Conservation (phyloP, 2,888 invertebrate genomes). For the Mythimna lalbum region DNA sequence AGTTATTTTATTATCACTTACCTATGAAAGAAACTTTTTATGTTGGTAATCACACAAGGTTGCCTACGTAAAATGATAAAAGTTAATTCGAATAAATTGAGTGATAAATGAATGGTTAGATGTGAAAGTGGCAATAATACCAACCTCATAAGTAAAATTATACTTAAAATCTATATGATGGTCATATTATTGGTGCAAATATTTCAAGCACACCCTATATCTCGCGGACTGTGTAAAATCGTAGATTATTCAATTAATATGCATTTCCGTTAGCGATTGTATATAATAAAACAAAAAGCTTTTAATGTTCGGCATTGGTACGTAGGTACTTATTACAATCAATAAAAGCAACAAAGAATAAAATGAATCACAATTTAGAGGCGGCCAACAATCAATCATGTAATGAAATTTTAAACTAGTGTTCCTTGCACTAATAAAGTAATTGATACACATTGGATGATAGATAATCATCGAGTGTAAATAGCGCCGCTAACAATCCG, state of each 20-base stretch:
- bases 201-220: not conserved
- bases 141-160: not conserved
- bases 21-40: slow-evolving; percentile 16
- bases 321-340: slow-evolving; percentile 25
- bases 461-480: slow-evolving; percentile 52
- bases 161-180: not conserved
- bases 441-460: slow-evolving; percentile 59
- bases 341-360: slow-evolving; percentile 39
- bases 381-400: slow-evolving; percentile 55
- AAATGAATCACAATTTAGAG: slow-evolving; percentile 29
- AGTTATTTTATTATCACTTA: slow-evolving; percentile 6
- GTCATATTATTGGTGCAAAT: not conserved
- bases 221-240: not conserved
- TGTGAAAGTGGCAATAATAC: not conserved
- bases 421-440: slow-evolving; percentile 61
- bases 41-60: slow-evolving; percentile 3
- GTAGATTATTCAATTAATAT: slow-evolving; percentile 21
- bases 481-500: slow-evolving; percentile 46
- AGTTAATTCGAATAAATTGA: slow-evolving; percentile 3
- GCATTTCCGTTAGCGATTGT: slow-evolving; percentile 21
- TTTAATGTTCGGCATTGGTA: slow-evolving; percentile 43
- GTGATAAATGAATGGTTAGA: not conserved
- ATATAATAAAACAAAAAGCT: slow-evolving; percentile 22
- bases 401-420: slow-evolving; percentile 54
- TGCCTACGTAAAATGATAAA: not conserved